phyloP scores from a whole-genome alignment of 2,113 vertebrate genomes.

The chimpanzee (Pan troglodytes) region NHGRI_mPanTro3-v2.1_pri NC_072416.2:75431001-75431500 shows the following conservation, averaged over 20 bases:
- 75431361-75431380: neutral
- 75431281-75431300: neutral
- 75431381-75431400: neutral
- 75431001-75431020: neutral
- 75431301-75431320: no score
- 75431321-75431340: neutral
- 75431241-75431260: neutral
- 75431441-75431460: neutral
- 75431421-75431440: neutral
- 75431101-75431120: neutral
- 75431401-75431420: neutral
- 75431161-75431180: neutral
- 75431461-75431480: no score
- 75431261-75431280: neutral
- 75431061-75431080: neutral
- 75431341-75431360: neutral
- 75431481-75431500: no score
- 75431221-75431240: neutral
- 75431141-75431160: neutral
- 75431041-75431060: neutral
- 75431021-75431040: neutral
- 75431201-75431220: fast-evolving
- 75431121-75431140: neutral
- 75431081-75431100: neutral
- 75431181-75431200: neutral